Percentiles rank a stretch among this genome's conserved stretches.
These are phyloP conservation scores for Ptilodon capucinus DNA, from an alignment of 2,888 invertebrate genomes.

Conservation along the genomic window DNA sequence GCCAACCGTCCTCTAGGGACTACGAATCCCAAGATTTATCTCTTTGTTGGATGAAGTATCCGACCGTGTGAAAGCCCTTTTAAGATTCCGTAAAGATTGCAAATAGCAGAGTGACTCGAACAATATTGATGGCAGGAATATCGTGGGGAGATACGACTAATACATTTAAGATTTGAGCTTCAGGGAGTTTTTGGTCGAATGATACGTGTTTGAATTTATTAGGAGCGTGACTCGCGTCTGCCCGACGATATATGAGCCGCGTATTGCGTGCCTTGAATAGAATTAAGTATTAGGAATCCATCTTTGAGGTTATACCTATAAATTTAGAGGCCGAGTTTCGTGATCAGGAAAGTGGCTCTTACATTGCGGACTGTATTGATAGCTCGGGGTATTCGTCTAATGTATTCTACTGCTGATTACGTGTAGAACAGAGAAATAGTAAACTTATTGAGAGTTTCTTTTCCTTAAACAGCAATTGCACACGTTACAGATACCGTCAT, in stretches of 20 bases:
- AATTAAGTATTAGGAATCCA: background rate
- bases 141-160: background rate
- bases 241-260: background rate
- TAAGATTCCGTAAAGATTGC: too few relatives aligned
- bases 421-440: background rate
- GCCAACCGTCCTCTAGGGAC: too few relatives aligned
- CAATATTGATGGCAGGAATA: background rate
- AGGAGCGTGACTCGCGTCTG: background rate
- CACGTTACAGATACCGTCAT: too few relatives aligned
- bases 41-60: too few relatives aligned
- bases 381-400: background rate
- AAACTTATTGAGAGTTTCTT: too few relatives aligned
- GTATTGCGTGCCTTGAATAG: background rate
- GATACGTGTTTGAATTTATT: background rate
- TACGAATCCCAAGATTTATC: too few relatives aligned
- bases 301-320: background rate
- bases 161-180: conserved; percentile 2
- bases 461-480: too few relatives aligned
- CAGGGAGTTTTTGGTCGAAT: background rate
- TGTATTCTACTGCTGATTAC: background rate
- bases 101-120: background rate
- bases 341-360: conserved; percentile 1
- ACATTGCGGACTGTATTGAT: background rate
- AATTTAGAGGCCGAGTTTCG: background rate
- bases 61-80: too few relatives aligned